Evolutionary conservation across 2,113 vertebrate genomes (phyloP).

Genomic region (Bambusicola thoracicus): DNA sequence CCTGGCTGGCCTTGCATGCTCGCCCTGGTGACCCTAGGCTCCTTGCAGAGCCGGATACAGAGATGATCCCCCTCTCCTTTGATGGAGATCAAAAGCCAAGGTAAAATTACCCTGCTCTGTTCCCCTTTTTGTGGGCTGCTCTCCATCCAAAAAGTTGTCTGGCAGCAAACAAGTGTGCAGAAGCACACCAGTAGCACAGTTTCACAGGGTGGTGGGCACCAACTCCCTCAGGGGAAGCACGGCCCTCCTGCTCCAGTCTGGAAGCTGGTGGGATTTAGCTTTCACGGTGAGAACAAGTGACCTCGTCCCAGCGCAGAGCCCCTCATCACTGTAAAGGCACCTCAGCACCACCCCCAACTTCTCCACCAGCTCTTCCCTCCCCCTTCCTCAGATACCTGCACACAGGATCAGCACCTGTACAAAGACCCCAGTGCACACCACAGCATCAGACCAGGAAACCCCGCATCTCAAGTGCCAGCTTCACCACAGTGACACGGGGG

Average conservation of each 20-base stretch:
- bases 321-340: neutral
- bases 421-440: neutral
- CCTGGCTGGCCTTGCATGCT: neutral
- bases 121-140: neutral
- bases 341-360: neutral
- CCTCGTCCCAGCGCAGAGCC: neutral
- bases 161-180: neutral
- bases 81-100: slow-evolving; percentile 62
- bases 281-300: neutral
- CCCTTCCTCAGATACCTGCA: neutral
- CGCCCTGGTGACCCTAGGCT: slow-evolving; percentile 53
- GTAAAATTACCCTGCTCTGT: slow-evolving; percentile 63
- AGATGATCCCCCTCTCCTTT: slow-evolving; percentile 59
- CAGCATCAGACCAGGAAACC: neutral
- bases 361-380: neutral
- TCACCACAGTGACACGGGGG: neutral
- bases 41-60: slow-evolving; percentile 62
- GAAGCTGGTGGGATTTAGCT: neutral
- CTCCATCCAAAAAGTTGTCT: neutral
- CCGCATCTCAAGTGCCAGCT: neutral
- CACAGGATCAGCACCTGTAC: neutral
- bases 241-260: neutral
- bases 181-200: rapidly evolving
- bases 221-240: neutral
- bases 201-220: rapidly evolving